Conservation (phyloP, 30 jellyfish, hydroid and myxozoan genomes). For the Aurelia sp. region DNA sequence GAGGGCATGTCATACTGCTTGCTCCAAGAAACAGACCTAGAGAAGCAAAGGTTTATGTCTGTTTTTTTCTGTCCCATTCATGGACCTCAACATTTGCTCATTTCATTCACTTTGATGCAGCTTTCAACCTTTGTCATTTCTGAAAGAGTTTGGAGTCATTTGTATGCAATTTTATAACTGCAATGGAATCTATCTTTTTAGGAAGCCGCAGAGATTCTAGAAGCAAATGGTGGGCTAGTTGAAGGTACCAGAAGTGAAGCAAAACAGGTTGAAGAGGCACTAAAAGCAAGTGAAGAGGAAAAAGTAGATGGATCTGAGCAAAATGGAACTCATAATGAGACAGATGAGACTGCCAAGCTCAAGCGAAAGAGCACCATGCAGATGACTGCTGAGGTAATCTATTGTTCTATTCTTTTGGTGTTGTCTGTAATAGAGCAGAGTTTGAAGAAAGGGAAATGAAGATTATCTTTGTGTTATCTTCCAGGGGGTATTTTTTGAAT, state of each 20-base stretch:
- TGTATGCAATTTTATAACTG: neutral
- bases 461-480: too few species aligned
- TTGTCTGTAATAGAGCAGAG: neutral
- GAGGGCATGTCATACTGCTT: too few species aligned
- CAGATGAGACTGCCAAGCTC: constrained; percentile 54
- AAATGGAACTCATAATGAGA: constrained; percentile 36
- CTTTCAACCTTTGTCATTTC: too few species aligned
- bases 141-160: too few species aligned
- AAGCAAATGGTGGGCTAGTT: constrained; percentile 62
- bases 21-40: too few species aligned
- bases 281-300: constrained; percentile 61
- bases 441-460: too few species aligned
- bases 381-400: constrained; percentile 74
- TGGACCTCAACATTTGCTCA: too few species aligned
- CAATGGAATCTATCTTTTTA: neutral
- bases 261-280: constrained; percentile 64
- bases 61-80: too few species aligned
- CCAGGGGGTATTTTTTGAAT: too few species aligned
- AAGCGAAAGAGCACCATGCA: constrained; percentile 82
- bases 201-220: constrained; percentile 76
- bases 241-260: constrained; percentile 77
- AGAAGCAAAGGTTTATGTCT: too few species aligned
- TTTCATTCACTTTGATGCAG: too few species aligned
- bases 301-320: constrained; percentile 20
- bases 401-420: neutral